Conservation (phyloP, 2,888 invertebrate genomes). For the Copidosoma aretas region DNA sequence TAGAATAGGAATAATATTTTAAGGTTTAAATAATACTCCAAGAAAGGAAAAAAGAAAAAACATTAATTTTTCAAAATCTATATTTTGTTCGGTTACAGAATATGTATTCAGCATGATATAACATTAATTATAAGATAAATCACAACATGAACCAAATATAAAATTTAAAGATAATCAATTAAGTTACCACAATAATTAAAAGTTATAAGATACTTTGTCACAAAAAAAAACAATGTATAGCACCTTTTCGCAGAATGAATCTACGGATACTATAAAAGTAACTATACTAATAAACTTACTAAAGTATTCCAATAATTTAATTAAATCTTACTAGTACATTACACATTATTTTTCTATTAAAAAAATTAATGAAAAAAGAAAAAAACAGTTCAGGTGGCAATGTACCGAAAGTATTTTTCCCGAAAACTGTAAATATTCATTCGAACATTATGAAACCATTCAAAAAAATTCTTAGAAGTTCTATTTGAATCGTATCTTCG, state of each 20-base stretch:
- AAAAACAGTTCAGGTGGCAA: slow-evolving; percentile 1
- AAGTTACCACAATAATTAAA: too few species aligned
- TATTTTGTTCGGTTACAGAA: too few species aligned
- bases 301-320: too few species aligned
- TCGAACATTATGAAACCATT: slow-evolving; percentile 21
- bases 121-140: too few species aligned
- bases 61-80: too few species aligned
- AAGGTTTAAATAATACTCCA: too few species aligned
- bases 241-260: slow-evolving; percentile 33
- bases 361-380: too few species aligned
- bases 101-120: too few species aligned
- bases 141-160: too few species aligned
- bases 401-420: slow-evolving; percentile 10
- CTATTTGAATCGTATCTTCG: slow-evolving; percentile 42
- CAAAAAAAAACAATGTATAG: not conserved
- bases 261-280: slow-evolving; percentile 35
- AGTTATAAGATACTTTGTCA: not conserved
- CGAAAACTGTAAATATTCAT: slow-evolving; percentile 13
- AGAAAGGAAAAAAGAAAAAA: too few species aligned
- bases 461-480: slow-evolving; percentile 35
- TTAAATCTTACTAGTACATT: slow-evolving; percentile 7
- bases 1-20: too few species aligned
- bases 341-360: slow-evolving; percentile 20
- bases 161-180: too few species aligned
- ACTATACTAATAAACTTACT: slow-evolving; percentile 27